These are phyloP conservation scores for Lycorma delicatula DNA, from an alignment of 1,140 invertebrate species.

Conservation along the genomic window DNA sequence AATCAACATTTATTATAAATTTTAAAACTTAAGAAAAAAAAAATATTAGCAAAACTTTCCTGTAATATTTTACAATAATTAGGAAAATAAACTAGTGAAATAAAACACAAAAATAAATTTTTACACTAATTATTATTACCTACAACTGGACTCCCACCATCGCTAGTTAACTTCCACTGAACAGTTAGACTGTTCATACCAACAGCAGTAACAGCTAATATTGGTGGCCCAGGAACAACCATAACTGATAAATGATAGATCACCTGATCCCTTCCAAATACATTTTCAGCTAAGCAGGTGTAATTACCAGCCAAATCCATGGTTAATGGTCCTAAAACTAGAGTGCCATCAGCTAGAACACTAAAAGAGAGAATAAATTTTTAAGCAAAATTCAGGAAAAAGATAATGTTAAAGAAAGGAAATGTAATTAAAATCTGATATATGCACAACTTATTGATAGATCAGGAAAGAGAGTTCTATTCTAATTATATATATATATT, in stretches of 20 bases:
- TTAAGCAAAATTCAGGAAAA: constrained; percentile 19
- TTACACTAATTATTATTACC: constrained; percentile 43
- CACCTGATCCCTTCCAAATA: constrained; percentile 70
- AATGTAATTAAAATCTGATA: no score
- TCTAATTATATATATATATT: no score
- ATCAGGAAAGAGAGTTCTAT: no score
- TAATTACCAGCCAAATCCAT: constrained; percentile 58
- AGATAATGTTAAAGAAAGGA: not conserved
- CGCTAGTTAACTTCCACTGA: constrained; percentile 56
- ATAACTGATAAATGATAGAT: constrained; percentile 63
- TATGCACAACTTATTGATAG: no score
- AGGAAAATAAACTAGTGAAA: no score
- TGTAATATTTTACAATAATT: no score
- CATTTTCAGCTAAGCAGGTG: constrained; percentile 69
- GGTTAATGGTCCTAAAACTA: constrained; percentile 16
- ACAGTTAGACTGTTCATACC: constrained; percentile 54
- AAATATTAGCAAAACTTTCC: no score
- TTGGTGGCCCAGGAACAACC: constrained; percentile 52
- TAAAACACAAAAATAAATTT: no score
- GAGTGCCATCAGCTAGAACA: constrained; percentile 18
- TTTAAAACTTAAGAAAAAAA: no score
- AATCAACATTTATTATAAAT: no score
- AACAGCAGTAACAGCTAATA: constrained; percentile 53
- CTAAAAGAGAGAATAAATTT: no score
- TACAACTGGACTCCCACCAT: constrained; percentile 55